phyloP scores from a whole-genome alignment of 64 coral and sea anemone species.

The Dendronephthya gigantea region DNA sequence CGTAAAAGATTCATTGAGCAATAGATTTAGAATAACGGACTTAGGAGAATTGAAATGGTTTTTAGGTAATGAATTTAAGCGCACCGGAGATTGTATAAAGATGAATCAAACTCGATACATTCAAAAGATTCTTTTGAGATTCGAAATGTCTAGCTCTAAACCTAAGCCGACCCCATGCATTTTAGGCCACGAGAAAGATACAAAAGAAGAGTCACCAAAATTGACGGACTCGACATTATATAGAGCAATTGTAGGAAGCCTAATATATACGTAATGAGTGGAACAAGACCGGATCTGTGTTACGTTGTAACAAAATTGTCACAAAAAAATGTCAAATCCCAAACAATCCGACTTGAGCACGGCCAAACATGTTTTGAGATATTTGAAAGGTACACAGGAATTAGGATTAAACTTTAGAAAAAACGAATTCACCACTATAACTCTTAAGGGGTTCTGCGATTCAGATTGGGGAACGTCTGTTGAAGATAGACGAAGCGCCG shows the following conservation, averaged over 20 bases:
- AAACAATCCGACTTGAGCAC: not conserved
- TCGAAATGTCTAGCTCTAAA: not conserved
- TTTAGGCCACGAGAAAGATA: not conserved
- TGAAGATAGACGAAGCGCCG: not conserved
- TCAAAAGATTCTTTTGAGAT: not conserved
- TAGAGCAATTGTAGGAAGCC: not conserved
- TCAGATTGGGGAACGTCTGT: not conserved
- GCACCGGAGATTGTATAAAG: not conserved
- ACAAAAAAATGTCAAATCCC: not conserved
- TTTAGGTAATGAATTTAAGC: not conserved
- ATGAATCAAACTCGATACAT: constrained; percentile 1
- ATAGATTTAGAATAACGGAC: not conserved
- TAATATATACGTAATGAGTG: not conserved
- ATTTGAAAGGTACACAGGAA: not conserved
- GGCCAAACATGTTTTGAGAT: not conserved
- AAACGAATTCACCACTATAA: not conserved
- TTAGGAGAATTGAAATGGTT: too few relatives aligned
- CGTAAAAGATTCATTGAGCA: not conserved
- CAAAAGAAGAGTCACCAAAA: not conserved
- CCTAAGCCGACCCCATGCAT: not conserved
- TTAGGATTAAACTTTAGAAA: not conserved
- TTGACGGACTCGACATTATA: not conserved
- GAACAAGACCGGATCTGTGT: not conserved
- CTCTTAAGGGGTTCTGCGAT: not conserved
- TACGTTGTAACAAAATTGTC: not conserved